These are phyloP conservation scores for Podotricha telesiphe DNA, from an alignment of 2,888 invertebrate species.

Conservation along the genomic window DNA sequence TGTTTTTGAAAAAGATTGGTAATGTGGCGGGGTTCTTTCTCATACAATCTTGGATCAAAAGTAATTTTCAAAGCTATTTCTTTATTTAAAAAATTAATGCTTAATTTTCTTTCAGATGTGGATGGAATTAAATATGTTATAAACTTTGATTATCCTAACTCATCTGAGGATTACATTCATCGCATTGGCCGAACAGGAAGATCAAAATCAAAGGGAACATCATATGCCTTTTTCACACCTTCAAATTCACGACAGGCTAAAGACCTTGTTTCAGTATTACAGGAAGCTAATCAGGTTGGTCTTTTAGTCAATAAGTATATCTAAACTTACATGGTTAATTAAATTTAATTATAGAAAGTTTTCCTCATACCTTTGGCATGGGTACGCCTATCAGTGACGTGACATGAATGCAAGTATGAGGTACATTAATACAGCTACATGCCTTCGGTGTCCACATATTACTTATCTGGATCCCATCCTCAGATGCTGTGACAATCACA, in stretches of 20 bases:
- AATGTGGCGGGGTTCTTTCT: slow-evolving; percentile 46
- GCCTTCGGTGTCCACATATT: slow-evolving; percentile 91
- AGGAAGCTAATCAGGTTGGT: slow-evolving; percentile 93
- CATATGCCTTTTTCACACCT: slow-evolving; percentile 97
- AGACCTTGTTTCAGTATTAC: slow-evolving; percentile 93
- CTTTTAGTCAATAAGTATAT: neutral
- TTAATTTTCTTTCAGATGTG: slow-evolving; percentile 88
- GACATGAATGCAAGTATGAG: slow-evolving; percentile 91
- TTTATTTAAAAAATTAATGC: neutral
- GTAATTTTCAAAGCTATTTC: neutral
- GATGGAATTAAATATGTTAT: slow-evolving; percentile 98
- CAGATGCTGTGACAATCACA: slow-evolving; percentile 84
- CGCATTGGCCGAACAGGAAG: slow-evolving; percentile 97
- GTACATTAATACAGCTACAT: slow-evolving; percentile 87
- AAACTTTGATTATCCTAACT: slow-evolving; percentile 98
- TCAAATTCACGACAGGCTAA: slow-evolving; percentile 94
- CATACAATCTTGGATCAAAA: slow-evolving; percentile 26
- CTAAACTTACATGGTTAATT: neutral
- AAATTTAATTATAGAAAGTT: neutral
- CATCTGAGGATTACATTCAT: slow-evolving; percentile 97
- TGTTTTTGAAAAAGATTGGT: slow-evolving; percentile 28
- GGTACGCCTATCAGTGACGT: slow-evolving; percentile 85
- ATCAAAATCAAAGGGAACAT: slow-evolving; percentile 93
- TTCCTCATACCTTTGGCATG: slow-evolving; percentile 91
- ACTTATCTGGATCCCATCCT: slow-evolving; percentile 90